Evolutionary conservation across 2,113 vertebrate genomes (phyloP).

Genomic region (Vulpes lagopus): DNA sequence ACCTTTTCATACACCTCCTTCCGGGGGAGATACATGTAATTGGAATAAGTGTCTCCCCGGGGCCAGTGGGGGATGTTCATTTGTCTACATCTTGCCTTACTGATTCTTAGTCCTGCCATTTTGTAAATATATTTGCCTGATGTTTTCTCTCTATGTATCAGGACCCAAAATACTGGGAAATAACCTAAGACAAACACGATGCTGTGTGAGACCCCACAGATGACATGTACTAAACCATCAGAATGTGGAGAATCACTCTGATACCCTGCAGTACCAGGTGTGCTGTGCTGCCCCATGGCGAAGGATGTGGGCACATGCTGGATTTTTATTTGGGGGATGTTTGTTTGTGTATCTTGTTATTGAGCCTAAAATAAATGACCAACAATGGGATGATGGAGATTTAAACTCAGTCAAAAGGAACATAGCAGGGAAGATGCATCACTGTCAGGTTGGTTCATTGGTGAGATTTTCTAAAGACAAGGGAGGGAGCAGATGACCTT

Average conservation of each 20-base stretch:
- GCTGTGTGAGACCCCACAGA: background rate
- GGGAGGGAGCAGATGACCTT: slow-evolving; percentile 65
- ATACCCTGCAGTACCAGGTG: rapidly evolving
- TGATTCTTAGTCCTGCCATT: background rate
- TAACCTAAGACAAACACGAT: background rate
- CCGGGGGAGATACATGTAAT: background rate
- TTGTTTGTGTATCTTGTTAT: background rate
- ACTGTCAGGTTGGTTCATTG: background rate
- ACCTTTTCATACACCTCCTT: background rate
- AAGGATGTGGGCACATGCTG: background rate
- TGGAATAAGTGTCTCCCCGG: background rate
- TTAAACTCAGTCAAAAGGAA: background rate
- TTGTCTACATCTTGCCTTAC: background rate
- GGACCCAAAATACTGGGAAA: background rate
- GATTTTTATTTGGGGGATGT: background rate
- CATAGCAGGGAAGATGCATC: background rate
- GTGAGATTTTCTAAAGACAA: slow-evolving; percentile 61
- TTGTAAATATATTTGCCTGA: background rate
- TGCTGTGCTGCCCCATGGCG: background rate
- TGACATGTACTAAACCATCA: background rate
- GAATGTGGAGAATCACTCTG: background rate
- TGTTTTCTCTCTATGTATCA: background rate
- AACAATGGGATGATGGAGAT: background rate
- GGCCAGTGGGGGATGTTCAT: background rate
- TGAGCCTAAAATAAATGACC: background rate